Conservation (phyloP, 1,140 invertebrate genomes). For the Reticulitermes speratus region DNA sequence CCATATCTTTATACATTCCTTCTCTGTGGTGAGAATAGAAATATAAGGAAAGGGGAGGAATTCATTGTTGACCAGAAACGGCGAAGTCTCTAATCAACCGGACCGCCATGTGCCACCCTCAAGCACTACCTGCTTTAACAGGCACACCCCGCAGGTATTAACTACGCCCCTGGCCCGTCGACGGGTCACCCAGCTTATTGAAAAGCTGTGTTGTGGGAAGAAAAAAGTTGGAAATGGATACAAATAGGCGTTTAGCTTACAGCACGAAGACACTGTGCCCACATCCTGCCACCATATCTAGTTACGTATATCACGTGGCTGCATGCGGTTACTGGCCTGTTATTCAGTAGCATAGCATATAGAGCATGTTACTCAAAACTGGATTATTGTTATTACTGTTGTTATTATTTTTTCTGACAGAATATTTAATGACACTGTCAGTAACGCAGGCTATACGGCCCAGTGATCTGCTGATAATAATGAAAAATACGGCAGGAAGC, state of each 20-base stretch:
- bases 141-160: not conserved
- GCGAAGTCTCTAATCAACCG: not conserved
- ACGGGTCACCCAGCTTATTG: not conserved
- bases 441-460: too few species aligned
- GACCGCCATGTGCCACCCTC: not conserved
- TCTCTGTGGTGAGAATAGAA: not conserved
- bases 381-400: too few species aligned
- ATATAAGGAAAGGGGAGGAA: not conserved
- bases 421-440: too few species aligned
- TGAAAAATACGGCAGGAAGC: too few species aligned
- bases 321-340: too few species aligned
- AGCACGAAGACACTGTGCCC: too few species aligned
- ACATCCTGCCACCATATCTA: not conserved
- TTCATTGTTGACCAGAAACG: not conserved
- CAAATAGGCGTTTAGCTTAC: not conserved
- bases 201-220: not conserved
- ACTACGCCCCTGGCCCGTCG: not conserved
- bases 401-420: too few species aligned
- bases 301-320: too few species aligned
- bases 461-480: too few species aligned
- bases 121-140: not conserved
- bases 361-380: too few species aligned
- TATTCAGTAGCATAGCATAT: too few species aligned
- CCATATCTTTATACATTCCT: not conserved
- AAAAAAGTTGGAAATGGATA: not conserved